A percentile compares a stretch with the other conserved stretches of the same genome.
phyloP scores from a whole-genome alignment of 2,113 vertebrate genomes.

The Stegastes partitus region DNA sequence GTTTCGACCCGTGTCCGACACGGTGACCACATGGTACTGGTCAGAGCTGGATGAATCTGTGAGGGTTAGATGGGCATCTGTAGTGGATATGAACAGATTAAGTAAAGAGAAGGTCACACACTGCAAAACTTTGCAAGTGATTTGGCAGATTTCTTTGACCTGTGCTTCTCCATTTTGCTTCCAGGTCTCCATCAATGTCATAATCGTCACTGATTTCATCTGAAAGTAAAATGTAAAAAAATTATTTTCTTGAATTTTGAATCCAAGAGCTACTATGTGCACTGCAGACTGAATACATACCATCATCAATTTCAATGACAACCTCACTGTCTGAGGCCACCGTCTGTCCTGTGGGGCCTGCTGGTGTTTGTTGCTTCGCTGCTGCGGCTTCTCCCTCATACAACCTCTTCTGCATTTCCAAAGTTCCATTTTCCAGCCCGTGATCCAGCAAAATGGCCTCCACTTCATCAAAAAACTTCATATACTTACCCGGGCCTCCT shows the following conservation, averaged over 20 bases:
- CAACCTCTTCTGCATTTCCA: slow-evolving; percentile 67
- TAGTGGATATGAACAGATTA: not conserved
- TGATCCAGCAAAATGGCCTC: slow-evolving; percentile 89
- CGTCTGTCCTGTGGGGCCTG: slow-evolving; percentile 19
- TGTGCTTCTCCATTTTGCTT: slow-evolving; percentile 66
- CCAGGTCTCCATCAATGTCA: slow-evolving; percentile 64
- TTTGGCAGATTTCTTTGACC: slow-evolving; percentile 26
- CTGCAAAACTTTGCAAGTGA: not conserved
- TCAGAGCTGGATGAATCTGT: slow-evolving; percentile 60
- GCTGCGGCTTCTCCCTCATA: slow-evolving; percentile 59
- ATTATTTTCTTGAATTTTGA: not conserved
- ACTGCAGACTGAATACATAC: slow-evolving; percentile 54
- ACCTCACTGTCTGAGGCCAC: slow-evolving; percentile 62
- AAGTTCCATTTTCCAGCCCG: slow-evolving; percentile 74
- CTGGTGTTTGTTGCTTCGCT: slow-evolving; percentile 19
- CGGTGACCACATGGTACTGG: slow-evolving; percentile 86
- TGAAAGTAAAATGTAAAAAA: slow-evolving; percentile 34
- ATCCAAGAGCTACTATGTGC: not conserved
- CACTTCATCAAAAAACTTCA: slow-evolving; percentile 93
- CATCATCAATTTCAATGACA: slow-evolving; percentile 83
- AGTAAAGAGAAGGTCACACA: not conserved
- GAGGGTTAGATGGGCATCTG: slow-evolving; percentile 40
- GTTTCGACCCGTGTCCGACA: slow-evolving; percentile 88
- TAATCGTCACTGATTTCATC: slow-evolving; percentile 78
- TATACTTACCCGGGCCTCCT: slow-evolving; percentile 85